Percentiles rank a stretch among this genome's conserved stretches.
These are phyloP conservation scores for Drosophila arizonae DNA, from an alignment of 1,140 invertebrate species.

Conservation along the genomic window DNA sequence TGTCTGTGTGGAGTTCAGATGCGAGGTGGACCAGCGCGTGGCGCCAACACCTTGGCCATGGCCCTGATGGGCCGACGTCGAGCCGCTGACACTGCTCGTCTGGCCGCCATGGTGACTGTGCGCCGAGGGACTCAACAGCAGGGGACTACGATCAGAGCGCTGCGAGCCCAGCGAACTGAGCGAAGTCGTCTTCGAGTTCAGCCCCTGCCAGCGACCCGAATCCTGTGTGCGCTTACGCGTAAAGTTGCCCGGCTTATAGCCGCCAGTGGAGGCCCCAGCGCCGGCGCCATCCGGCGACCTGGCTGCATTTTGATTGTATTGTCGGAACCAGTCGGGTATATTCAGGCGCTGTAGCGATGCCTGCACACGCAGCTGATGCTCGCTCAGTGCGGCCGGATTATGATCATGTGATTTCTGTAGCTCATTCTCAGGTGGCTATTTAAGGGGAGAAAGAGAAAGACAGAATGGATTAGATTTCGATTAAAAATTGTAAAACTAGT, in stretches of 20 bases:
- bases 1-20: conserved; percentile 89
- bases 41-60: conserved; percentile 72
- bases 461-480: conserved; percentile 46
- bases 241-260: conserved; percentile 77
- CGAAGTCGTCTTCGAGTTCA: conserved; percentile 91
- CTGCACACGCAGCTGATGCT: conserved; percentile 96
- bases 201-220: conserved; percentile 88
- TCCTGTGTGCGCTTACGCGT: conserved; percentile 87
- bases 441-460: conserved; percentile 67
- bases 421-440: conserved; percentile 95
- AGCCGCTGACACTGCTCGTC: conserved; percentile 31
- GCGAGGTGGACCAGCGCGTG: conserved; percentile 92
- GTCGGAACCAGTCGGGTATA: conserved; percentile 93
- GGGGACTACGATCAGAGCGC: conserved; percentile 80
- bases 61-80: conserved; percentile 26
- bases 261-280: conserved; percentile 20
- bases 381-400: conserved; percentile 88
- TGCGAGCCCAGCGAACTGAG: conserved; percentile 86
- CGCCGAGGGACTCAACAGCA: conserved; percentile 80
- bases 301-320: conserved; percentile 81
- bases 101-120: conserved; percentile 82
- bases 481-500: neutral
- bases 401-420: conserved; percentile 88
- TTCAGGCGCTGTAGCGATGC: conserved; percentile 95
- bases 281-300: conserved; percentile 79